phyloP scores from a whole-genome alignment of 2,797 vertebrate species.

The Calcarius lapponicus region DNA sequence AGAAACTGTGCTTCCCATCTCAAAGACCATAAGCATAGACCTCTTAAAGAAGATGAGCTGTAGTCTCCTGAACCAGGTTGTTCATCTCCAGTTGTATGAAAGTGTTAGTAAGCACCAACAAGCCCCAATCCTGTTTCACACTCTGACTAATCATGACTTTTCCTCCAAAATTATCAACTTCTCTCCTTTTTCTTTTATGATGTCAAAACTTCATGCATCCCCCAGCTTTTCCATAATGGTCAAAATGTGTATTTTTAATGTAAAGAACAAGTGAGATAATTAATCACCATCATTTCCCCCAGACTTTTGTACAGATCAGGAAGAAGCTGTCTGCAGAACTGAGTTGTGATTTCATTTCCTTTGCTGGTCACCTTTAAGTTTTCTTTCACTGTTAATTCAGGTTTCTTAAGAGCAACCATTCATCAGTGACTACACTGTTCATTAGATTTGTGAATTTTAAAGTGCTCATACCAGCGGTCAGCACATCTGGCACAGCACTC shows the following conservation, averaged over 20 bases:
- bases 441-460: not conserved
- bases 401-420: constrained; percentile 7
- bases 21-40: not conserved
- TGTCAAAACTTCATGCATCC: not conserved
- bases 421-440: not conserved
- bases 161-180: not conserved
- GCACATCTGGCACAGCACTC: not conserved
- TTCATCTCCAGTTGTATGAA: not conserved
- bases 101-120: not conserved
- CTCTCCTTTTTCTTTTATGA: not conserved
- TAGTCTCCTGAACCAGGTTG: not conserved
- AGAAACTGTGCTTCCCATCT: not conserved
- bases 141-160: not conserved
- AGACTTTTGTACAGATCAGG: not conserved
- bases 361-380: constrained; percentile 12
- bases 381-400: constrained; percentile 23
- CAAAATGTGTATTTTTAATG: constrained; percentile 27
- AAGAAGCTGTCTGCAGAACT: not conserved
- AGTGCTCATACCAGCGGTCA: not conserved
- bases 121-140: not conserved
- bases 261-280: constrained; percentile 58
- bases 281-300: not conserved
- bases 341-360: constrained; percentile 39
- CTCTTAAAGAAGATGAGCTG: not conserved
- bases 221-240: not conserved